Base-by-base conservation (phyloP, 2,888 invertebrate genomes). In the Taenaris catops region DNA sequence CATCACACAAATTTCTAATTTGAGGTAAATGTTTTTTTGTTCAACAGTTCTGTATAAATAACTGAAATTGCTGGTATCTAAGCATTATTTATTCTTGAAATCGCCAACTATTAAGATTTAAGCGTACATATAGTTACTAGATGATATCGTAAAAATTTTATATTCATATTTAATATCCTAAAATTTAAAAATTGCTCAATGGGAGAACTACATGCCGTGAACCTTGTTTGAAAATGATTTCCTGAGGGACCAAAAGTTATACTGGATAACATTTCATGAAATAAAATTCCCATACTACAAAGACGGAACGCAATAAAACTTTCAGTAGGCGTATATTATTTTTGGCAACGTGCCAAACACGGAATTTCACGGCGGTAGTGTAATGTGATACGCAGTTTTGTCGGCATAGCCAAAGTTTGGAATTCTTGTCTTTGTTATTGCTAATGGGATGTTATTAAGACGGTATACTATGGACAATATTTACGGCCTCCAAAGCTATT, bases 271-370 rank as follows among this genome's bases (percentile, higher is more conserved):
- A 35, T 28, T 25, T 19, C 24, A 12, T 8, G 17, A 18, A 28
- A 35, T 23, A 26, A 35, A 35, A 31, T 21, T 19, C 21, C n/a
- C 23, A 35, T 28, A 18, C 23, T 14, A 35, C 28, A 35, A 28
- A 27, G 28, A 35, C 12, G 28, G 24, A 35, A 23, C 31, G 31
- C 35, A 35, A 27, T 24, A 32, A 40, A 33, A 43, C 11, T 34
- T 33, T 17, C 11, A 24, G 29, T 18, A 27, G 25, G 21, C 31
- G 21, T 31, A 23, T 23, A 31, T 29, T 29, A 29, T 31, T 31
- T 23, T 31, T 43, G 43, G 43, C 39, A 12, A 7, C 16, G 8
- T 7, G 43, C 43, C 43, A 43, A 29, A 8, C 11, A 33, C 9
- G n/a, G 37, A 29, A 36, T 28, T 19, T 17, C 11, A 6, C 25